Base-by-base conservation (phyloP, 2,113 vertebrate species). In the Microcebus jonahi region DNA sequence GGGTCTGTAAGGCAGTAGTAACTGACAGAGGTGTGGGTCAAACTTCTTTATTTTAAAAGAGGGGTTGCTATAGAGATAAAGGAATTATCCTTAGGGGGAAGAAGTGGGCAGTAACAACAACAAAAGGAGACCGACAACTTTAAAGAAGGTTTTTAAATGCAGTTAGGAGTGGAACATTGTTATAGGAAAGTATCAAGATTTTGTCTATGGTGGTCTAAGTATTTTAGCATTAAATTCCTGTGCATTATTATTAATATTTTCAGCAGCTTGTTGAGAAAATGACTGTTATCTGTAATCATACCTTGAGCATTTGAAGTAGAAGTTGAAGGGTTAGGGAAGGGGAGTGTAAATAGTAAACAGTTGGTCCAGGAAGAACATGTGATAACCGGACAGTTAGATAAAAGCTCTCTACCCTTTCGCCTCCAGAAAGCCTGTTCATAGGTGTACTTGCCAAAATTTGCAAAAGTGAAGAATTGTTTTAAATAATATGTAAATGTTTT, bases 201-300 rank as follows among this genome's bases (percentile, higher is more conserved):
- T 80, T 81, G 57, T 88, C 42, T 29, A 12, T 68, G 76, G 8
- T 96, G 7, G 29, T 93, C 14, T 80, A 73, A 73, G 13, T 86
- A 61, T 89, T 8, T 39, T 96, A 71, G 63, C 88, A 82, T 90
- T 95, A 94, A 90, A 73, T 89, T 88, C 55, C 80, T 80, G 71
- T 81, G 39, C 36, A 8, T 17, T 36, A 23, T 61, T 70, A 79
- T 67, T 71, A 71, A 50, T 13, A 31, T 95, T 95, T 96, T 83
- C 45, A 81, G 63, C 45, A 71, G 4, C 36, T 61, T 88, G 31
- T 57, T 65, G 63, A 75, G 84, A 71, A 97, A 95, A 70, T 83
- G 36, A 21, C 15, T 95, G 4, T 0, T 63, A n/a, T 75, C 65
- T 97, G 42, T 79, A 85, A 39, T 96, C 3, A 50, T 87, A 94